Evolutionary conservation across 2,888 invertebrate genomes (phyloP), one percentile per base, ranked within the genome.

Genomic region (Mallateleia sp.): DNA sequence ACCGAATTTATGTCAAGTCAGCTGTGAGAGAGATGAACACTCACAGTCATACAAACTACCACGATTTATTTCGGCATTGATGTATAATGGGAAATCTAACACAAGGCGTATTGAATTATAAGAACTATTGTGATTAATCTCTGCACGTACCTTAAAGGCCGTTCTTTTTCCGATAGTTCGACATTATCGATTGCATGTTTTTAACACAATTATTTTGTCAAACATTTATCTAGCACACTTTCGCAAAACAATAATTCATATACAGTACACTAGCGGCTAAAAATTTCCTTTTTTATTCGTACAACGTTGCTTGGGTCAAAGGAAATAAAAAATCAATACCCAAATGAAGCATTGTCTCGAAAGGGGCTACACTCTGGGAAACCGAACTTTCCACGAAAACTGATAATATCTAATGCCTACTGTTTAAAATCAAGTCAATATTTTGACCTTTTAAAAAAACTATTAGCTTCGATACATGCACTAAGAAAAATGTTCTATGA

Each of bases 31-130:
- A 71, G 71, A 56, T 56, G 71, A 74, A 62, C 64, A 58, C 28
- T 60, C 24, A 20, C 32, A 52, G 62, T 64, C 62, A 34, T 54
- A 52, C 32, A 62, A 64, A 47, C 52, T 75, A n/a, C 64, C 20
- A 32, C 64, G 34, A 62, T 75, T 62, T 75, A 38, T 75, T 66
- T 66, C 54, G 56, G 54, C 77, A 66, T 66, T 77, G 77, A 66
- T 66, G 66, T 56, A 77, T 56, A 25, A 56, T 56, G 66, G 25
- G 56, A 66, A 66, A 77, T 56, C 45, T 54, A 64, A 75, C 64
- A 75, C 25, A 38, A 52, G 54, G 47, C 66, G 28, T 20, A 56
- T 56, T 66, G 54, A 66, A 62, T 75, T 75, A 66, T 45, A 56
- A 54, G 56, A 47, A 56, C 56, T 22, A 56, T 66, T 66, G 77